Conservation (phyloP, 2,113 vertebrate genomes). For the Chloroceryle aenea region DNA sequence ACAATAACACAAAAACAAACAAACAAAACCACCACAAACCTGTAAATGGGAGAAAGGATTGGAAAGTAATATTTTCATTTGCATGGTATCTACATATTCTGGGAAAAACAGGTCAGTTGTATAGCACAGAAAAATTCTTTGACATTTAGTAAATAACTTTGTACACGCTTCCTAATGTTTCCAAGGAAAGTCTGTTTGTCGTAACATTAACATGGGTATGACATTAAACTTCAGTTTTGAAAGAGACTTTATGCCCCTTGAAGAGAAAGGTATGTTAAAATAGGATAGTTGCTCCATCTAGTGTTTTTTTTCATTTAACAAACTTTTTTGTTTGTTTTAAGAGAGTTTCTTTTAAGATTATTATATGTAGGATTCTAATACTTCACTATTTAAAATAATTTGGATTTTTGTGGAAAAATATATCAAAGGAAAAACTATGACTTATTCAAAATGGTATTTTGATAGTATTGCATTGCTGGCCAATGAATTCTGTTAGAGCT, state of each 20-base stretch:
- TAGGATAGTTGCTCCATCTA: constrained; percentile 72
- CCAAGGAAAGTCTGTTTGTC: constrained; percentile 29
- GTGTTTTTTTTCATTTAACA: constrained; percentile 40
- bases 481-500: neutral
- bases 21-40: neutral
- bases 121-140: neutral
- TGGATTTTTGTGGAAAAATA: neutral
- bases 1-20: too few species aligned
- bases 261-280: constrained; percentile 10
- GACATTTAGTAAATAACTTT: neutral
- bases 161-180: neutral
- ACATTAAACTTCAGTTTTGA: neutral
- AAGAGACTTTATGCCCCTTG: neutral
- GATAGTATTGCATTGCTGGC: neutral
- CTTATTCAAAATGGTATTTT: neutral
- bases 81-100: neutral
- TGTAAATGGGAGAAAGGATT: neutral
- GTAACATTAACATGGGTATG: neutral
- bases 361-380: neutral
- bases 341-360: neutral
- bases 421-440: neutral
- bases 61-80: neutral
- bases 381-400: neutral
- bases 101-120: neutral
- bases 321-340: neutral